Base-by-base conservation (phyloP, 2,113 vertebrate genomes). In the Oncorhynchus keta region DNA sequence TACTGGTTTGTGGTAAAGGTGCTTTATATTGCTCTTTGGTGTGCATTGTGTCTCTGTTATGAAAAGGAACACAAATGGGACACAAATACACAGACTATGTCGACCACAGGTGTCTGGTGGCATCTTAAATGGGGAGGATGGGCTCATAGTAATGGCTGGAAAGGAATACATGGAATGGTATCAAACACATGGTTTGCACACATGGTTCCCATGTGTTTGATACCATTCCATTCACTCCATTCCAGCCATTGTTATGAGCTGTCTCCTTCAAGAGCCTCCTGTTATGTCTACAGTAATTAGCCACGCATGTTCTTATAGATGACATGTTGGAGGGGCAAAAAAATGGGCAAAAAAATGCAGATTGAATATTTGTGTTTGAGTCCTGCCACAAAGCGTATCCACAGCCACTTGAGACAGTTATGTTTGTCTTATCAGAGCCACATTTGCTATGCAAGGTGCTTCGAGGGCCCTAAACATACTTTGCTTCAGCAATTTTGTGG, bases 1-100 rank as follows among this genome's bases (percentile, higher is more conserved):
- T 81, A 86, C 82, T 76, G 16, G 45, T 62, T 71, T 76, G 80
- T 69, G 74, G 81, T 39, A 16, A 79, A 78, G 74, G 72, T 13
- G 3, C 1, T 79, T 79, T 68, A 71, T 85, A 69, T 81, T 83
- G 76, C 75, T 22, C 30, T 57, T 76, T 51, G 18, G 30, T 3
- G 70, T 74, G 72, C 18, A 5, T 55, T 24, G 39, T 76, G 73
- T 73, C 84, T 84, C 78, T 68, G 71, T 70, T 59, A 35, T 67
- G 18, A 49, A 32, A 8, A 65, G 51, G 73, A 82, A 81, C 55
- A 24, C 18, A 5, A 18, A 67, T 32, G 65, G 65, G 28, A 67
- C 24, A 67, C 5, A 68, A 28, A 28, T 45, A 45, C 39, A 45
- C 39, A 45, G 39, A 45, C 9, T 45, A 45, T 11, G 39, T 45